These are phyloP conservation scores for Petromus typicus DNA, from an alignment of 2,113 vertebrate species.

Conservation along the genomic window DNA sequence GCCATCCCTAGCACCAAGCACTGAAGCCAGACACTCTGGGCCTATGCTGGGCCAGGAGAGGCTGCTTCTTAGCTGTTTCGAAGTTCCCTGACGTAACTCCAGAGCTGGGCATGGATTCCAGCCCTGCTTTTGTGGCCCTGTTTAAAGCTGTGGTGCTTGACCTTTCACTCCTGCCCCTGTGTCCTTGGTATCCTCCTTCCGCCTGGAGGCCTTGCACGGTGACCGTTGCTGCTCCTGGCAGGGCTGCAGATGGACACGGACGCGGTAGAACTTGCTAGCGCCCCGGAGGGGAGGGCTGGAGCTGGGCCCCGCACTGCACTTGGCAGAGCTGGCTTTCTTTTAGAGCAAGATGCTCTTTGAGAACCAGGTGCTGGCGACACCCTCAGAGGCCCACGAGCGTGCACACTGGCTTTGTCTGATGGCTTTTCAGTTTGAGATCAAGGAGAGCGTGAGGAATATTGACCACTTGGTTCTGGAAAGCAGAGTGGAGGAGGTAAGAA, in stretches of 20 bases:
- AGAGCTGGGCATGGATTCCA: background rate
- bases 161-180: background rate
- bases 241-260: background rate
- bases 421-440: background rate
- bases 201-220: background rate
- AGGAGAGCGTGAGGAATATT: background rate
- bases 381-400: background rate
- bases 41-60: fast-evolving
- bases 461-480: background rate
- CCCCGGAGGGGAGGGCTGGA: background rate
- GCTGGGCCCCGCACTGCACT: background rate
- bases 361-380: background rate
- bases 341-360: background rate
- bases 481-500: background rate
- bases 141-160: conserved; percentile 7
- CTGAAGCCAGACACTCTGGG: background rate
- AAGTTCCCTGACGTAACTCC: background rate
- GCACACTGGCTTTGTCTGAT: background rate
- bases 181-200: background rate
- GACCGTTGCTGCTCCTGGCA: background rate
- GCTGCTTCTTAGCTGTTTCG: background rate
- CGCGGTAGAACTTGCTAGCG: background rate
- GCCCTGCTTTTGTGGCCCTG: background rate
- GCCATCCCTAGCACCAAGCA: background rate
- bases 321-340: background rate